phyloP scores from a whole-genome alignment of 2,113 vertebrate species.

The Lonchura striata region DNA sequence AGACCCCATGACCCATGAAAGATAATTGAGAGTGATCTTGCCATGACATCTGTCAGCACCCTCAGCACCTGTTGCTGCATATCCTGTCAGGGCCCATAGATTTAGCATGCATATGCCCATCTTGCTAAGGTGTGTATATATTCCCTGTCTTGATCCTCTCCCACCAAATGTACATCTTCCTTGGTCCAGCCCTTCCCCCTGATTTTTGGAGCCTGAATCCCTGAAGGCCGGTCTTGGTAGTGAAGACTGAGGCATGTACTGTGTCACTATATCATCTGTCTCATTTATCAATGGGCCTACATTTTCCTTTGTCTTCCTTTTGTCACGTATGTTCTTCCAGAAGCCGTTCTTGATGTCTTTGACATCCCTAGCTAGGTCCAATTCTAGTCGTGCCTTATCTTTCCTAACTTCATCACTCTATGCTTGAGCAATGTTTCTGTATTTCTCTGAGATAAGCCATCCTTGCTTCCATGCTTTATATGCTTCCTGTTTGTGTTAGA shows the following conservation, averaged over 20 bases:
- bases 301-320: not conserved
- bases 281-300: not conserved
- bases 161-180: not conserved
- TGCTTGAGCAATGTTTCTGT: not conserved
- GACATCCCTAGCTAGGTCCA: not conserved
- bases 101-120: accelerated
- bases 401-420: not conserved
- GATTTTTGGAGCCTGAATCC: not conserved
- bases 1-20: not conserved
- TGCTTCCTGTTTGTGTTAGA: not conserved
- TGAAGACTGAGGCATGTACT: not conserved
- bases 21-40: not conserved
- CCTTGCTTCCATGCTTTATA: not conserved
- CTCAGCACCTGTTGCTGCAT: not conserved
- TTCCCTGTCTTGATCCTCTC: not conserved
- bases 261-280: not conserved
- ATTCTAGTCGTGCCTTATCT: not conserved
- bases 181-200: not conserved
- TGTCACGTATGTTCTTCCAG: not conserved
- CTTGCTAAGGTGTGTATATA: not conserved
- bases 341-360: not conserved
- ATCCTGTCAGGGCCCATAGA: not conserved
- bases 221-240: not conserved
- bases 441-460: not conserved
- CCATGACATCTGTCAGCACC: accelerated